phyloP scores from a whole-genome alignment of 2,797 vertebrate species.

The Eulemur coronatus region DNA sequence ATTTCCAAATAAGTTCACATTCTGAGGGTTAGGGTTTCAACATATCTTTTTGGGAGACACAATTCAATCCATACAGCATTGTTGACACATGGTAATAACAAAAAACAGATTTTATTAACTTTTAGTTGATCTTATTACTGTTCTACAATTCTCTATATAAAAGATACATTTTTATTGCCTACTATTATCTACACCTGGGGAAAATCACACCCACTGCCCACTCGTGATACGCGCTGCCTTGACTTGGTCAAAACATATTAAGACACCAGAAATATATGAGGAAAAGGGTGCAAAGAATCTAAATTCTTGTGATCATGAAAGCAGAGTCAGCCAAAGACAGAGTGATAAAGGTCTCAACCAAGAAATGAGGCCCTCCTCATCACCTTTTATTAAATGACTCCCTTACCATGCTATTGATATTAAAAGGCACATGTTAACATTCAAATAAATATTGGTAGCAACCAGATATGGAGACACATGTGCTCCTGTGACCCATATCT shows the following conservation, averaged over 20 bases:
- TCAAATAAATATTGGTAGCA: background rate
- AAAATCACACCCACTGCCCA: background rate
- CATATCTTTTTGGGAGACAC: background rate
- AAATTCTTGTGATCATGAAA: background rate
- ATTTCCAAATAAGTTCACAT: background rate
- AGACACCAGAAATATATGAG: background rate
- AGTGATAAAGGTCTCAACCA: background rate
- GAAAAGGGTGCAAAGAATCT: background rate
- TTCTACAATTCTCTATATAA: background rate
- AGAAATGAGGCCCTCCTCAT: background rate
- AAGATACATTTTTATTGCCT: background rate
- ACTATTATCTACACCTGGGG: background rate
- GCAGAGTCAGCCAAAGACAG: background rate
- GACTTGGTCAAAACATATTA: background rate
- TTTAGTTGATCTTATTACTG: background rate
- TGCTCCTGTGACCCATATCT: rapidly evolving
- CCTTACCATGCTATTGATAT: background rate
- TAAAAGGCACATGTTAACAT: background rate
- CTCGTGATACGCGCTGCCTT: background rate
- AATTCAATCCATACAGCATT: background rate
- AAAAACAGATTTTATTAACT: background rate
- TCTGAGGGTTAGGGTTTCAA: background rate
- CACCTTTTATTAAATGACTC: background rate
- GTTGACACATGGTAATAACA: background rate
- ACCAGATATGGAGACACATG: rapidly evolving